Conservation (phyloP, 2,888 invertebrate species). For the Leptura quadrifasciata region DNA sequence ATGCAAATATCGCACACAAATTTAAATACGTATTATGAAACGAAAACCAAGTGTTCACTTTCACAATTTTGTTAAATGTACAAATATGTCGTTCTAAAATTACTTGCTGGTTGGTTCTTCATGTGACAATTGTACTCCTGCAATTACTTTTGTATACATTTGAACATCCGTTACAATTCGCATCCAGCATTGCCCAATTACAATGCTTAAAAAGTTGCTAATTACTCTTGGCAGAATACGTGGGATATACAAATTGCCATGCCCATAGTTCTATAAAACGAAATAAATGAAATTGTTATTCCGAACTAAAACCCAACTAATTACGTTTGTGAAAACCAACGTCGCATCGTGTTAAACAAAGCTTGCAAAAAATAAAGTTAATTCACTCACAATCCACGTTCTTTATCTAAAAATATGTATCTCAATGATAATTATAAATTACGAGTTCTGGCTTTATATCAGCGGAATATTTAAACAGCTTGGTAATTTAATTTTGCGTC, state of each 20-base stretch:
- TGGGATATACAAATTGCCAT: neutral
- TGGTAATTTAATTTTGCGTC: neutral
- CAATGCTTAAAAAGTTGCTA: neutral
- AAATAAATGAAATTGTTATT: neutral
- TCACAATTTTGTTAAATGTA: too few species aligned
- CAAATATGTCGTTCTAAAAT: too few species aligned
- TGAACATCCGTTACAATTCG: neutral
- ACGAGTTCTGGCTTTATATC: neutral
- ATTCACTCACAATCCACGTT: neutral
- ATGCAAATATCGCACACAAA: too few species aligned
- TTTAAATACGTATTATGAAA: too few species aligned
- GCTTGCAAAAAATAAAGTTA: neutral
- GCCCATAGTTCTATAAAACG: neutral
- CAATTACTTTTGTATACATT: neutral
- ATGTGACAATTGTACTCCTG: too few species aligned
- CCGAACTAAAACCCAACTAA: neutral
- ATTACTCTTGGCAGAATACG: neutral
- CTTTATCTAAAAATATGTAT: neutral
- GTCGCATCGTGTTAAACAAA: neutral
- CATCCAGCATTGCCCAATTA: neutral
- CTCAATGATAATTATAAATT: slow-evolving; percentile 3
- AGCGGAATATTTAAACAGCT: neutral
- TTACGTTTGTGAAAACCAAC: neutral
- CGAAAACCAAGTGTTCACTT: too few species aligned
- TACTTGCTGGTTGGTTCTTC: too few species aligned